Conservation (phyloP, 2,888 invertebrate genomes). For the Meganola albula region DNA sequence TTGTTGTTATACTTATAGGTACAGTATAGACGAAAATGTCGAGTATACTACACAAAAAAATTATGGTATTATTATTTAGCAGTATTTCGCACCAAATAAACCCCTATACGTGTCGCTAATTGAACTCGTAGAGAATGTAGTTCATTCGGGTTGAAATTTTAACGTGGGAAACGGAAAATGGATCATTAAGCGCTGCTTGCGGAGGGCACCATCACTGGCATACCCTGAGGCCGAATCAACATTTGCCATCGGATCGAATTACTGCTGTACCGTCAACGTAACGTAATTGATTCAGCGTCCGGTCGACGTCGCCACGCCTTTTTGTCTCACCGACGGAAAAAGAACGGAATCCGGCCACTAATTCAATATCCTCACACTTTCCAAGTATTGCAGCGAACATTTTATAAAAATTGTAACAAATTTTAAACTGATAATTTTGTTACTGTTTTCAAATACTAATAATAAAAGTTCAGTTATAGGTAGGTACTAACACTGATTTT, state of each 20-base stretch:
- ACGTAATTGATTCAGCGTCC: slow-evolving; percentile 70
- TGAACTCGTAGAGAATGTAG: too few relatives aligned
- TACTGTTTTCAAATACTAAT: too few relatives aligned
- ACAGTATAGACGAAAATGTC: too few relatives aligned
- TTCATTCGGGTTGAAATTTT: slow-evolving; percentile 23
- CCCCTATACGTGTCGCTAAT: too few relatives aligned
- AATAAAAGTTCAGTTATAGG: too few relatives aligned
- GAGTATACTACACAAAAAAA: too few relatives aligned
- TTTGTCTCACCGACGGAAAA: slow-evolving; percentile 52
- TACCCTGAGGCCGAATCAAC: slow-evolving; percentile 69
- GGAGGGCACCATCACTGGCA: slow-evolving; percentile 25
- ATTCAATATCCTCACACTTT: slow-evolving; percentile 58
- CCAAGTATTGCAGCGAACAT: slow-evolving; percentile 24
- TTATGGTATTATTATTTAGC: too few relatives aligned
- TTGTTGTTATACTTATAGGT: slow-evolving; percentile 25
- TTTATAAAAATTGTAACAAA: slow-evolving; percentile 14
- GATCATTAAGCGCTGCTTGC: slow-evolving; percentile 41
- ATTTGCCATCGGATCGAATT: slow-evolving; percentile 73
- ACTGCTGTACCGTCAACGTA: slow-evolving; percentile 61
- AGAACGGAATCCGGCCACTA: slow-evolving; percentile 59
- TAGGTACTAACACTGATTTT: too few relatives aligned
- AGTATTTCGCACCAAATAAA: too few relatives aligned
- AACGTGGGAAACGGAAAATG: slow-evolving; percentile 34
- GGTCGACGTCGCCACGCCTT: slow-evolving; percentile 55
- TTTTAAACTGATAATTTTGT: too few relatives aligned